Conservation (phyloP, 1,140 invertebrate genomes). For the Drosophila carrolli region DNA sequence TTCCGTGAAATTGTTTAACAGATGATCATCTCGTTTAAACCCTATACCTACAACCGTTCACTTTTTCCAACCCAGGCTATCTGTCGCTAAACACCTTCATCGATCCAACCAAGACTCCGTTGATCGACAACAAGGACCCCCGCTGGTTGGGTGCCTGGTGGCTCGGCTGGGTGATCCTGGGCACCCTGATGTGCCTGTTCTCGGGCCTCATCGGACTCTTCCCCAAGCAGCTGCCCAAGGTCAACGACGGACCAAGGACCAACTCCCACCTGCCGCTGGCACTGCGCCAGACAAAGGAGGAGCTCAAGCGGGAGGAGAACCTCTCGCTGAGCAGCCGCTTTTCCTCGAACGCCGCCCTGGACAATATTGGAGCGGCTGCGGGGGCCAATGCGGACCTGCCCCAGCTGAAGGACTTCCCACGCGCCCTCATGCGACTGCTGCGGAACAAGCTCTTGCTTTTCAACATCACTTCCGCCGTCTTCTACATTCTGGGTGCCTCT, state of each 20-base stretch:
- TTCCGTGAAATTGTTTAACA: no score
- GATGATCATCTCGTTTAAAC: no score
- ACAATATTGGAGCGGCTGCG: slow-evolving; percentile 60
- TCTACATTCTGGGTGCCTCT: slow-evolving; percentile 88
- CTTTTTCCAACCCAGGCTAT: slow-evolving; percentile 85
- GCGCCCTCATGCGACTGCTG: slow-evolving; percentile 86
- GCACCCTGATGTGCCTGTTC: slow-evolving; percentile 86
- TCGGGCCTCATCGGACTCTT: slow-evolving; percentile 87
- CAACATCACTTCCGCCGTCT: slow-evolving; percentile 87
- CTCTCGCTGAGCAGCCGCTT: slow-evolving; percentile 66
- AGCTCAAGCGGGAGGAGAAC: slow-evolving; percentile 70
- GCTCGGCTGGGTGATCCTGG: slow-evolving; percentile 88
- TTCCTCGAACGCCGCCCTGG: slow-evolving; percentile 70
- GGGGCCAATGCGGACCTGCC: slow-evolving; percentile 65
- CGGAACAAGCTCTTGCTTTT: slow-evolving; percentile 87
- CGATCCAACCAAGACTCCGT: slow-evolving; percentile 87
- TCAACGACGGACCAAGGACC: slow-evolving; percentile 31
- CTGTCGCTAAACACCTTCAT: slow-evolving; percentile 88
- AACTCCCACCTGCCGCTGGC: slow-evolving; percentile 77
- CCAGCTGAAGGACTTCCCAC: slow-evolving; percentile 85
- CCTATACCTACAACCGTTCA: no score
- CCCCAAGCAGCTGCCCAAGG: slow-evolving; percentile 86
- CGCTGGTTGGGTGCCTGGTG: slow-evolving; percentile 91
- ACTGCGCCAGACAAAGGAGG: slow-evolving; percentile 65
- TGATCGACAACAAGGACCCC: slow-evolving; percentile 87